Conservation (phyloP, 2,888 invertebrate genomes). For the Lasius fuliginosus region DNA sequence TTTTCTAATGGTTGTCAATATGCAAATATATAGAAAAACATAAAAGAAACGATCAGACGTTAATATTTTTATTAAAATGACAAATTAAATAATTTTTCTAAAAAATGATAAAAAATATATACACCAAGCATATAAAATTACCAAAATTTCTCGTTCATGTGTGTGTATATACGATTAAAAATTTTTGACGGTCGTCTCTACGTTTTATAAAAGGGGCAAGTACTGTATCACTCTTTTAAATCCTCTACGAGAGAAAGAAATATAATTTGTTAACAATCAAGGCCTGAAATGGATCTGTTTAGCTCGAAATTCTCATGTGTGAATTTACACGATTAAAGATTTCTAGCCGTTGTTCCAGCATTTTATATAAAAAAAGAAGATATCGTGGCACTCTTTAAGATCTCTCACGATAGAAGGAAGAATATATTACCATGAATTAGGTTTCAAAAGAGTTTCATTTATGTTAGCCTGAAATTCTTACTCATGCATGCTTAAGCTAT, state of each 20-base stretch:
- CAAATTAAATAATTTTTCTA: not conserved
- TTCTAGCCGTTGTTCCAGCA: not conserved
- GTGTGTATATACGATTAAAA: not conserved
- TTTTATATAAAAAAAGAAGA: not conserved
- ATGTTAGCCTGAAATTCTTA: not conserved
- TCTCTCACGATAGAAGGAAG: not conserved
- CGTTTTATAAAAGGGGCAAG: not conserved
- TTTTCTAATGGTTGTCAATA: not conserved
- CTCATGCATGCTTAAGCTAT: constrained; percentile 7
- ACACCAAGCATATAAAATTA: not conserved
- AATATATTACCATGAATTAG: constrained; percentile 2
- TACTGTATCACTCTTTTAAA: not conserved
- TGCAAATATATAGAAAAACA: not conserved
- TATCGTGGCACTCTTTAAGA: not conserved
- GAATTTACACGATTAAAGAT: not conserved
- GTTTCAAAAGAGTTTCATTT: constrained; percentile 3
- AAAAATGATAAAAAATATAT: not conserved
- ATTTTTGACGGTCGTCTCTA: not conserved
- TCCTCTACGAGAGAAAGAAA: not conserved
- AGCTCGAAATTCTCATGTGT: not conserved
- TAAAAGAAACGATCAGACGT: not conserved
- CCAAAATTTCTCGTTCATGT: not conserved
- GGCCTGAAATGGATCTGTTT: not conserved
- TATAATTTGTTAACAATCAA: not conserved
- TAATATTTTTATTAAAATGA: not conserved